These are phyloP conservation scores for Stichodactyla helianthus DNA, from an alignment of 64 coral and sea anemone genomes.

Conservation along the genomic window DNA sequence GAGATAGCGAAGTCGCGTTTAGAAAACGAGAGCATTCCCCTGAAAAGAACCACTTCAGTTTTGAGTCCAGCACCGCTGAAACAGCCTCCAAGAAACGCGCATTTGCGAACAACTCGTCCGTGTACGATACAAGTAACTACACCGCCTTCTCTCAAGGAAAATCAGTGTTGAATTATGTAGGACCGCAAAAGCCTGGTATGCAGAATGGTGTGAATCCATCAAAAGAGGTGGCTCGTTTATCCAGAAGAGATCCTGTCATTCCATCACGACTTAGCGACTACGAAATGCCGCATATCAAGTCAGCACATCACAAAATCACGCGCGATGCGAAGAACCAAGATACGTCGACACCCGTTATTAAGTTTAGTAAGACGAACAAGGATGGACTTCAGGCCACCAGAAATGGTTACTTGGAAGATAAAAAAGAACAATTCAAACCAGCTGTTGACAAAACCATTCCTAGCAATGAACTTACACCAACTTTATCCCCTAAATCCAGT, in stretches of 20 bases:
- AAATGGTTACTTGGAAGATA: neutral
- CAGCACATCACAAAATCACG: neutral
- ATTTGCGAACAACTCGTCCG: neutral
- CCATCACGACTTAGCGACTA: slow-evolving; percentile 2
- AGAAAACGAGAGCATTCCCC: slow-evolving; percentile 23
- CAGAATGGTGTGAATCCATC: neutral
- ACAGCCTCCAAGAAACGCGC: slow-evolving; percentile 10
- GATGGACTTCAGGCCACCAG: neutral
- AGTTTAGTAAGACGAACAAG: neutral
- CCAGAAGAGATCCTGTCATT: neutral
- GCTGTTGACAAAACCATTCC: neutral
- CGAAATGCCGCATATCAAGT: neutral
- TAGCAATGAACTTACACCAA: neutral
- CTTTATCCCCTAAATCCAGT: slow-evolving; percentile 24
- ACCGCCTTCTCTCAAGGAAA: neutral
- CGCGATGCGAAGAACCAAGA: neutral
- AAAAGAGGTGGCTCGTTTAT: neutral
- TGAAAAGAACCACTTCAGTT: neutral
- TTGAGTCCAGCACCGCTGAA: neutral
- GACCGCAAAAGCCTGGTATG: neutral
- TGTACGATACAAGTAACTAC: neutral
- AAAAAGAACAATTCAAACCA: neutral
- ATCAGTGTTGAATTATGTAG: neutral
- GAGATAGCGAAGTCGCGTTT: no score
- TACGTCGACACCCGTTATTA: neutral